These are phyloP conservation scores for Tokudaia tokunoshimensis DNA, from an alignment of 2,797 vertebrate genomes.

Conservation along the genomic window DNA sequence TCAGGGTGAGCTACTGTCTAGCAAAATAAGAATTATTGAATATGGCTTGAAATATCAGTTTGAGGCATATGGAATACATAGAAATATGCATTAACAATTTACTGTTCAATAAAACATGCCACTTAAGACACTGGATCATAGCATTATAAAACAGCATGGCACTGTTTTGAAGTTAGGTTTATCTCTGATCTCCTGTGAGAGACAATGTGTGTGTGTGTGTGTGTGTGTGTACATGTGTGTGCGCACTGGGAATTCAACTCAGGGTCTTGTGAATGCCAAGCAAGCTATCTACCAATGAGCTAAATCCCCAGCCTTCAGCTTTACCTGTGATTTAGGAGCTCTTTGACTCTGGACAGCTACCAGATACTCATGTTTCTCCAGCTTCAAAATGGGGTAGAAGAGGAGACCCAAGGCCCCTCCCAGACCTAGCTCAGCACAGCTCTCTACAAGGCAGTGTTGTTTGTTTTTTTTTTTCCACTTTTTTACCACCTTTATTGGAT, in stretches of 20 bases:
- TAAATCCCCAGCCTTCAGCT: background rate
- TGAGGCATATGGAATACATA: slow-evolving; percentile 73
- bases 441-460: background rate
- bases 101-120: slow-evolving; percentile 63
- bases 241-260: background rate
- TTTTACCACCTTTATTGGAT: no score
- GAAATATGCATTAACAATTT: slow-evolving; percentile 65
- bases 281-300: background rate
- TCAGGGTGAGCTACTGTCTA: slow-evolving; percentile 77
- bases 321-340: background rate
- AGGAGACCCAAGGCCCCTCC: background rate
- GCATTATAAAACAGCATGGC: background rate
- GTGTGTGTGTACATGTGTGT: background rate
- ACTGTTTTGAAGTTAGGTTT: background rate
- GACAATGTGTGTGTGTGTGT: background rate
- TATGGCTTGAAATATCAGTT: slow-evolving; percentile 73
- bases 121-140: background rate
- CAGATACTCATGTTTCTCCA: background rate
- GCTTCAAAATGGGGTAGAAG: background rate
- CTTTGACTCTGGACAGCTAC: background rate
- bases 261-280: background rate
- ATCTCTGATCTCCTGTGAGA: background rate
- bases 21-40: slow-evolving; percentile 78
- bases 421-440: background rate
- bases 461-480: no score